Evolutionary conservation across 2,888 invertebrate species (phyloP), one percentile per base, ranked within the genome.

Genomic region (Nomada fucata): DNA sequence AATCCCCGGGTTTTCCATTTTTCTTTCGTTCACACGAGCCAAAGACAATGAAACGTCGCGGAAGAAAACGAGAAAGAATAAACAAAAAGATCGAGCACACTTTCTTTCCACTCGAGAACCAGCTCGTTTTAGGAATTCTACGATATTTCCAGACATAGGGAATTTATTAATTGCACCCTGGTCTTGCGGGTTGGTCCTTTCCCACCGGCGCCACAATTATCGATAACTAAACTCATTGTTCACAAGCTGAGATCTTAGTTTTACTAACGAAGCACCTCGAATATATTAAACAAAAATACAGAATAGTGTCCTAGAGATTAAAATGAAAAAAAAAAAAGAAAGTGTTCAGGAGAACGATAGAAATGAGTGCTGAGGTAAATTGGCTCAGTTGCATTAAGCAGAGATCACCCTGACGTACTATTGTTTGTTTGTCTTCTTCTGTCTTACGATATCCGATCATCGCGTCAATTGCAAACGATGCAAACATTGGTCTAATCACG

Each of bases 171-270:
- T 76, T 77, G 82, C 83, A 77, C 78, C 73, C 79, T 79, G 76
- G 20, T 76, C 71, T 71, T 76, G 81, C 88, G 76, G 79, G 86
- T 87, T 88, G 88, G 81, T 83, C 86, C 88, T 86, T 86, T 84
- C 82, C 79, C 82, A 59, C 68, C 75, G 63, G 67, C 57, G 76
- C 73, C 74, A 71, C 52, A 52, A 57, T 57, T 75, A 75, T 83
- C 67, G 55, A 63, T 88, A 76, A 78, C 75, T 69, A 67, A 79
- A 76, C 44, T 86, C 67, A 81, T 72, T 88, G 76, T 64, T 86
- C 83, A 78, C 78, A 75, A 83, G 76, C 79, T 88, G 89, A 88
- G 87, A 88, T 88, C 88, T 85, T 77, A 87, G 79, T 15, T 71
- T 85, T 80, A 85, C 50, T 67, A 80, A 82, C 79, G 65, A 82